Base-by-base conservation (phyloP, 2,113 vertebrate genomes). In the Lasiurus borealis region DNA sequence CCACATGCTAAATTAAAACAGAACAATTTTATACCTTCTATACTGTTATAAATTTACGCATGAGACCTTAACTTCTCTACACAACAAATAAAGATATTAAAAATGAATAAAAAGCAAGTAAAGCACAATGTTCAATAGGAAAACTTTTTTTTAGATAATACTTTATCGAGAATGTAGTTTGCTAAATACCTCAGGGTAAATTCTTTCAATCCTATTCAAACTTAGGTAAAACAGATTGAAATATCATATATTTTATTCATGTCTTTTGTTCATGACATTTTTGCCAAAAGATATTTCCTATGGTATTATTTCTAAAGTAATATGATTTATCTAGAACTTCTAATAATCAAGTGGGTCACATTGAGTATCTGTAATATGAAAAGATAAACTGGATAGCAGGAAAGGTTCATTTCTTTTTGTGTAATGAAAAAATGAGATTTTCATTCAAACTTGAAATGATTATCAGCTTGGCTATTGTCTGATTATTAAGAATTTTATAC, bases 201-300 rank as follows among this genome's bases (percentile, higher is more conserved):
- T 69, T 87, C 48, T 8, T 87, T 75, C 31, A 86, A 46, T 82
- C 31, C 6, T 81, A 75, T 44, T 93, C 57, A 90, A 48, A 85
- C 19, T 68, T 87, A 15, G 68, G 69, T 36, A 57, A 90, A 76
- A 75, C 1, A 78, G 19, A 91, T 52, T 73, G 83, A 96, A 88
- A 88, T 57, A 54, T n/a, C 50, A 71, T 62, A 83, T 62, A 50
- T 54, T 66, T 90, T 88, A 72, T 89, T 50, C 11, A 10, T 66
- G 8, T 59, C 52, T 91, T 94, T 85, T 88, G 57, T 50, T 85
- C 14, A 88, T 88, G 40, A 90, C 16, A 77, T 80, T 88, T 89
- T 94, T 85, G 73, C 76, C 54, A 57, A 91, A 88, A 93, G 52
- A 50, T 5, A 95, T 66, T 92, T 90, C 62, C 19, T 91, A 81